These are phyloP conservation scores for Daubentonia madagascariensis DNA, from an alignment of 2,113 vertebrate species.

Conservation along the genomic window DNA sequence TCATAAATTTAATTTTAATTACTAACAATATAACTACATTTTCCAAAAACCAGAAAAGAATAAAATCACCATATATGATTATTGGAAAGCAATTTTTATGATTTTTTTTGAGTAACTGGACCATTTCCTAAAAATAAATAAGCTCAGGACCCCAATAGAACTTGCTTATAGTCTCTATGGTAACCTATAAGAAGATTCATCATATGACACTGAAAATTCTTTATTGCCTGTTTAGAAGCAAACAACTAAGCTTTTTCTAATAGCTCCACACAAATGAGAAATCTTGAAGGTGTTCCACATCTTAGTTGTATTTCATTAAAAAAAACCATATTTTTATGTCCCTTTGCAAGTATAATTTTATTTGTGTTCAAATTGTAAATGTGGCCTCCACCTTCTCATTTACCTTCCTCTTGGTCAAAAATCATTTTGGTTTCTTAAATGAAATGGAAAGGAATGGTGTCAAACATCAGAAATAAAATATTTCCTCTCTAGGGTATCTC, in stretches of 20 bases:
- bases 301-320: constrained; percentile 6
- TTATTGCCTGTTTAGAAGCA: constrained; percentile 6
- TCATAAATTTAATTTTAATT: constrained; percentile 42
- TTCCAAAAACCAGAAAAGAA: constrained; percentile 16
- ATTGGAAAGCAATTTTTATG: not conserved
- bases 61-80: not conserved
- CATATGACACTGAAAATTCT: not conserved
- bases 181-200: not conserved
- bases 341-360: not conserved
- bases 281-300: not conserved
- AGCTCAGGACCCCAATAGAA: not conserved
- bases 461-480: not conserved
- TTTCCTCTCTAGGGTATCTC: not conserved
- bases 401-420: not conserved
- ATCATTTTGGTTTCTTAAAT: not conserved
- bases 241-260: not conserved
- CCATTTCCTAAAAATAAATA: constrained; percentile 27
- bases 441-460: not conserved
- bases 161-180: not conserved
- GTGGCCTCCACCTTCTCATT: not conserved
- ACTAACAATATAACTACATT: not conserved
- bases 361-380: not conserved
- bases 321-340: not conserved
- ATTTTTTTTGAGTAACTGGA: not conserved
- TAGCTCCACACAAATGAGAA: not conserved